phyloP scores from a whole-genome alignment of 2,888 invertebrate genomes.

The Brachypalpus laphriformis region DNA sequence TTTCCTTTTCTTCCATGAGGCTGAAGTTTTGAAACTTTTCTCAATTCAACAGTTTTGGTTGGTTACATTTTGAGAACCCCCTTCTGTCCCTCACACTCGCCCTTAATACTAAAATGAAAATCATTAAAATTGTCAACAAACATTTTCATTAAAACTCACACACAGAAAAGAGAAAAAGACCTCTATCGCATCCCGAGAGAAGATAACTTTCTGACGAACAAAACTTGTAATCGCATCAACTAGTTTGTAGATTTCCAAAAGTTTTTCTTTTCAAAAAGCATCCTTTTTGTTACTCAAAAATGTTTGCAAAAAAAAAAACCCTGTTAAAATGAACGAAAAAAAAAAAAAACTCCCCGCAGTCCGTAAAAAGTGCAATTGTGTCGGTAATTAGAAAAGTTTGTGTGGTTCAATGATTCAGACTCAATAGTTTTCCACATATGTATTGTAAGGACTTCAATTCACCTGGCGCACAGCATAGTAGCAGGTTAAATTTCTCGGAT shows the following conservation, averaged over 20 bases:
- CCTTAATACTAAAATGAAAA: slow-evolving; percentile 27
- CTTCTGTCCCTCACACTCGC: not conserved
- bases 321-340: too few relatives aligned
- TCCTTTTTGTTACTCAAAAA: slow-evolving; percentile 1
- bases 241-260: slow-evolving; percentile 28
- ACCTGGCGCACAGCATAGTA: slow-evolving; percentile 93
- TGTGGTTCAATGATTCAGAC: slow-evolving; percentile 11
- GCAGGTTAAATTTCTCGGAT: slow-evolving; percentile 96
- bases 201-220: slow-evolving; percentile 43
- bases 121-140: slow-evolving; percentile 61
- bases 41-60: slow-evolving; percentile 33
- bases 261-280: slow-evolving; percentile 21
- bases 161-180: not conserved
- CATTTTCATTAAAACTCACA: slow-evolving; percentile 32
- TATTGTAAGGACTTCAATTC: too few relatives aligned
- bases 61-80: slow-evolving; percentile 19
- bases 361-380: slow-evolving; percentile 45
- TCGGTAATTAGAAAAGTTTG: slow-evolving; percentile 66
- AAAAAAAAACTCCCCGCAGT: too few relatives aligned
- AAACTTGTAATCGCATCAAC: slow-evolving; percentile 45
- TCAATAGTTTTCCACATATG: slow-evolving; percentile 1
- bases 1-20: slow-evolving; percentile 47
- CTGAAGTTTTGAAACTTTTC: slow-evolving; percentile 49
- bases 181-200: not conserved
- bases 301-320: not conserved